Evolutionary conservation across 1,140 invertebrate genomes (phyloP).

Genomic region (Polyergus mexicanus): DNA sequence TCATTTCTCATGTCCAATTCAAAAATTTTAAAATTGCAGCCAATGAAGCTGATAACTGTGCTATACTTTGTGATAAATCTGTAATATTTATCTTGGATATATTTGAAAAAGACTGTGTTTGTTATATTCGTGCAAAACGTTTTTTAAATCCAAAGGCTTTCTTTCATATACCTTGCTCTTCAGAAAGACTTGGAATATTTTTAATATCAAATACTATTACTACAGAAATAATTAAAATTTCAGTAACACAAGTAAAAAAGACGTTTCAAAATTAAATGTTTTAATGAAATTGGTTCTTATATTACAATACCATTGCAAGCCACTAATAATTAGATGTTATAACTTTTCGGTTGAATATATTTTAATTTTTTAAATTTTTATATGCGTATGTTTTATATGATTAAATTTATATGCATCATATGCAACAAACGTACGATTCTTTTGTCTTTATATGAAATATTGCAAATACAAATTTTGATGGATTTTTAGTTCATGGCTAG

Average conservation of each 20-base stretch:
- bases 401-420: neutral
- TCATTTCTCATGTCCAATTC: neutral
- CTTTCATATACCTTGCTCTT: neutral
- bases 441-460: neutral
- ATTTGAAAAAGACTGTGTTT: neutral
- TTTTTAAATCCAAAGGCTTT: conserved; percentile 5
- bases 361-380: neutral
- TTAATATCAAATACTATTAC: conserved; percentile 1
- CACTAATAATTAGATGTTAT: neutral
- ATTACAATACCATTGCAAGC: neutral
- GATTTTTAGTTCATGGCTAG: neutral
- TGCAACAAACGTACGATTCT: neutral
- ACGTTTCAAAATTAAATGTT: conserved; percentile 7
- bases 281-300: neutral
- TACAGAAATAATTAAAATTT: neutral
- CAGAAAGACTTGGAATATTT: neutral
- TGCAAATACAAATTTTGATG: neutral
- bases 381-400: neutral
- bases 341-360: neutral
- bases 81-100: neutral
- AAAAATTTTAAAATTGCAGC: neutral
- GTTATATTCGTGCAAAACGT: neutral
- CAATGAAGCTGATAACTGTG: neutral
- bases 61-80: neutral
- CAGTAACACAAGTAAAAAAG: neutral